Conservation (phyloP, 2,888 invertebrate genomes). For the Fragum sueziense region DNA sequence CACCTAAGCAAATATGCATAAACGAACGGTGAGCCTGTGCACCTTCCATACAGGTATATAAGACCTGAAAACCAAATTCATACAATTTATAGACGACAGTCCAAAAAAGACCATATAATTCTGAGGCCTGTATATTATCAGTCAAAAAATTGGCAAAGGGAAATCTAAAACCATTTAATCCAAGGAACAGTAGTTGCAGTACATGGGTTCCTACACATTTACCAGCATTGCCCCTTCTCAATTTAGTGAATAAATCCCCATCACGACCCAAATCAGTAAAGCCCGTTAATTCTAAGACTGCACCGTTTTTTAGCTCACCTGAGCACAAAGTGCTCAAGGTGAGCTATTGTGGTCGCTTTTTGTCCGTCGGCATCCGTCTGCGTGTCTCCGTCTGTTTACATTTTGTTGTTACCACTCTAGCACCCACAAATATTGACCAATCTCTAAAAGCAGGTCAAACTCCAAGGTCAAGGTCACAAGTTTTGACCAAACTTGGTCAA, state of each 20-base stretch:
- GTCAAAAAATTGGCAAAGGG: conserved; percentile 48
- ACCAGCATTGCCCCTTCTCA: conserved; percentile 8
- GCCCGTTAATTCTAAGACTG: conserved; percentile 12
- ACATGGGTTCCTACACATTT: conserved; percentile 42
- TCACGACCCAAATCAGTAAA: conserved; percentile 36
- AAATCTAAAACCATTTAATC: conserved; percentile 49
- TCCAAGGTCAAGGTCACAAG: no score
- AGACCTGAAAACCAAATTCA: conserved; percentile 34
- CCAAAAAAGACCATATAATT: conserved; percentile 39
- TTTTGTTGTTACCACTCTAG: no score
- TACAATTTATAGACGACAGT: conserved; percentile 29
- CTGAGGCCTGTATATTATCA: conserved; percentile 19
- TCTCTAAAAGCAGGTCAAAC: no score
- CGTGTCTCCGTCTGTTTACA: not conserved
- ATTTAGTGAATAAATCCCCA: conserved; percentile 1
- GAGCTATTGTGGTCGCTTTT: not conserved
- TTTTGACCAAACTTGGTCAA: no score
- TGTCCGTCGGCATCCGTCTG: no score
- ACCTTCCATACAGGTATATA: conserved; percentile 53
- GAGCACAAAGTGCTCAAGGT: not conserved
- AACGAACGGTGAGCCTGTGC: conserved; percentile 39
- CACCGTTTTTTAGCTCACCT: not conserved
- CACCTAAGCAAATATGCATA: conserved; percentile 20
- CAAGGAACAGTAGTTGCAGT: conserved; percentile 45
- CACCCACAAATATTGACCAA: no score